Evolutionary conservation across 2,797 vertebrate genomes (phyloP), one percentile per base, ranked within the genome.

Genomic region (Anniella stebbinsi): DNA sequence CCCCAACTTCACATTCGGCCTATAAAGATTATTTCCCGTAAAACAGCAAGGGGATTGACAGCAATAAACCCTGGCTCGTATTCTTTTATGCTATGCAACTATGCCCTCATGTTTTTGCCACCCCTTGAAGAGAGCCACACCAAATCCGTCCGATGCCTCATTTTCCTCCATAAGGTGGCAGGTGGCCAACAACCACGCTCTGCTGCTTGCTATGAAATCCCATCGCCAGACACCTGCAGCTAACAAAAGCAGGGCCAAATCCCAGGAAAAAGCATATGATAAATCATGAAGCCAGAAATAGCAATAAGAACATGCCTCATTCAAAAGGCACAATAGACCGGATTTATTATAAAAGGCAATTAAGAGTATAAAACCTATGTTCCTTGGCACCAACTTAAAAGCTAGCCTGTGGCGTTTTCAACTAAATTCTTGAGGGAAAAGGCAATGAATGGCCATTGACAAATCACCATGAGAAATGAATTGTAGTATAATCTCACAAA

Each of bases 291-390:
- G 75, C 87, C 90, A 86, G 38, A 76, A 86, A 82, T 1, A 76
- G 76, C 41, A 67, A 85, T 73, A 33, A 57, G 33, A 76, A 83
- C 93, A 81, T 0, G 4, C 11, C n/a, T 48, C 81, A 45, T 33
- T 9, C n/a, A 28, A 69, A 76, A 87, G 70, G 70, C 69, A 0
- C 1, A 81, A 2, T 48, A 23, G 85, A 28, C 0, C 12, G 41
- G 10, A 70, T 91, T 88, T 88, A 77, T 81, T 83, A 38, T 89
- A 84, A 88, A 89, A 8, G 69, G 66, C 45, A 86, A 73, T 81
- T 2, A 69, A 83, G 57, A 63, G 4, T 36, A 63, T 70, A 84
- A 90, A 89, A 13, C 33, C 36, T 23, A 60, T 73, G 9, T 66
- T 12, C 17, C 0, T 6, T 28, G 73, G 2, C 0, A 0, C 28